Evolutionary conservation across 2,888 invertebrate genomes (phyloP), one percentile per base, ranked within the genome.

Genomic region (Stramonita haemastoma): DNA sequence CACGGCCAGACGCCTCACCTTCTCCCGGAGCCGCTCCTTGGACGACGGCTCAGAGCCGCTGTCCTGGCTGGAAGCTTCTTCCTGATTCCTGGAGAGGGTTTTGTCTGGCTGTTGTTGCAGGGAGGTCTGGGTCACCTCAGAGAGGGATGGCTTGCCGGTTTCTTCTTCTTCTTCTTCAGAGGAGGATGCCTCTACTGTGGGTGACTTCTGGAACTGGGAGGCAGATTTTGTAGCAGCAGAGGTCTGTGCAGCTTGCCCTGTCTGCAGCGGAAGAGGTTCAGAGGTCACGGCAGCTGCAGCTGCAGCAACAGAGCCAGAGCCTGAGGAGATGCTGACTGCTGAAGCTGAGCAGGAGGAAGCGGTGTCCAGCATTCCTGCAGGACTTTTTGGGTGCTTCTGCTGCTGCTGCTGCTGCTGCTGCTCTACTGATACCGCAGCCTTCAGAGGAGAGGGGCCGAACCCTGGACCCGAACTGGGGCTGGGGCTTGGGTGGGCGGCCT

Each of bases 1-100:
- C 26, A 6, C 19, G 26, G 66, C 84, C 84, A 88, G 70, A 34
- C 26, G 36, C 81, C 22, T 57, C 66, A 88, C 88, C 11, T 29
- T 34, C 17, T 66, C 34, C 36, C 60, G 81, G 36, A 88, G 83
- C 66, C 70, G 57, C 56, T 60, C 34, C 34, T 13, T 26, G 60
- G 86, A 34, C 34, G 22, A 32, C n/a, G 15, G 22, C 60, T 57
- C 60, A 32, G 57, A 46, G 84, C 36, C 15, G 46, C 56, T 15
- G n/a, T 56, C 22, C 0, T 22, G 26, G 57, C 32, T 19, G 34
- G 36, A 29, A 15, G 15, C 57, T 57, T 5, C 60, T 6, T 0
- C 57, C 26, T 46, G 81, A 34, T 81, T 22, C 6, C 29, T 29
- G 17, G 26, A 60, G 60, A 26, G 32, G 19, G 66, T 29, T 29